Evolutionary conservation across 2,797 vertebrate species (phyloP).

Genomic region (Brotogeris chrysoptera): DNA sequence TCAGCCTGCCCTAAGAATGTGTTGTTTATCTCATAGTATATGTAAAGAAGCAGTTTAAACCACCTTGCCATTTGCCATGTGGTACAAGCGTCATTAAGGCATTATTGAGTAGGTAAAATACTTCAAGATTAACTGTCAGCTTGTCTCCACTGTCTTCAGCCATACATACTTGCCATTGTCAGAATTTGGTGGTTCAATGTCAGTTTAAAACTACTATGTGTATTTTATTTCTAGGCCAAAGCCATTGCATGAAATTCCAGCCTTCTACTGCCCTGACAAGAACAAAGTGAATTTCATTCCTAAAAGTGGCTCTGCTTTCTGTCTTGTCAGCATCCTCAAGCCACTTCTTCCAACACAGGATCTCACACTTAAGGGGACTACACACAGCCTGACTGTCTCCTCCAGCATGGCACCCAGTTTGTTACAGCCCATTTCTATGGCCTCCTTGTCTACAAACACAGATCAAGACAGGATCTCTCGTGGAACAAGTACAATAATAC

Average conservation of each 20-base stretch:
- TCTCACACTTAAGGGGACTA: slow-evolving; percentile 87
- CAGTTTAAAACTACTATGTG: not conserved
- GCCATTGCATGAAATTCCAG: slow-evolving; percentile 92
- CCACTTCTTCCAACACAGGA: slow-evolving; percentile 93
- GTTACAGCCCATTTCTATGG: slow-evolving; percentile 79
- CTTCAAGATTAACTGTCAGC: not conserved
- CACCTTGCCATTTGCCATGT: not conserved
- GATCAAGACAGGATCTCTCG: slow-evolving; percentile 84
- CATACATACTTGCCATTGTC: not conserved
- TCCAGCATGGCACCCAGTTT: slow-evolving; percentile 81
- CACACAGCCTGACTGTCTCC: slow-evolving; percentile 90
- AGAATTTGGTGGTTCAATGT: not conserved
- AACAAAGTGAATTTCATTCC: slow-evolving; percentile 99
- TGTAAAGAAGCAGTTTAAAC: not conserved
- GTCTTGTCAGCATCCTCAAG: slow-evolving; percentile 98
- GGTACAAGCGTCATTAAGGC: not conserved
- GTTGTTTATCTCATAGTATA: not conserved
- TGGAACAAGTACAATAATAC: slow-evolving; percentile 83
- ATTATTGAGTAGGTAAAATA: not conserved
- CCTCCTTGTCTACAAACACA: slow-evolving; percentile 76
- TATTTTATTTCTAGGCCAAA: slow-evolving; percentile 83
- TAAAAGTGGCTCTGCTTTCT: slow-evolving; percentile 98
- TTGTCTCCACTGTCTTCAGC: not conserved
- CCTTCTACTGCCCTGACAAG: slow-evolving; percentile 96
- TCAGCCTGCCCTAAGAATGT: not conserved